These are phyloP conservation scores for Psittacula echo DNA, from an alignment of 2,797 vertebrate genomes.

Conservation along the genomic window DNA sequence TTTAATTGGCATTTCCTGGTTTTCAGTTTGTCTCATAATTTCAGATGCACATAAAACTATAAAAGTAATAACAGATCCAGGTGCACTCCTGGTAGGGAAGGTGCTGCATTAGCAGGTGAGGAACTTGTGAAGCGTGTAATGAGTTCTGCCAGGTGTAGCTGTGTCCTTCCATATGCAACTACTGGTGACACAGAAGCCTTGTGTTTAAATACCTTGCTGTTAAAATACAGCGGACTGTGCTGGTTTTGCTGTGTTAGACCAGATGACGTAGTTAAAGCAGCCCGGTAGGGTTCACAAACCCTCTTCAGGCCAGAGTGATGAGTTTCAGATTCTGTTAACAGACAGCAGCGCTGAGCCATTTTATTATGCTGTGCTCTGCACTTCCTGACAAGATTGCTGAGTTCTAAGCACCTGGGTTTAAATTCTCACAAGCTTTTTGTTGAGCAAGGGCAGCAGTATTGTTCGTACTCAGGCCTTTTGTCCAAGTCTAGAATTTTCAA, in stretches of 20 bases:
- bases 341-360: not conserved
- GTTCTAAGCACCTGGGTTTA: not conserved
- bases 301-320: not conserved
- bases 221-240: not conserved
- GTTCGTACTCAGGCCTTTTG: not conserved
- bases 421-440: not conserved
- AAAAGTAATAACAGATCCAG: not conserved
- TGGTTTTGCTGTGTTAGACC: not conserved
- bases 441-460: not conserved
- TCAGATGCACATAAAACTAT: not conserved
- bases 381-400: not conserved
- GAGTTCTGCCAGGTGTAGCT: not conserved
- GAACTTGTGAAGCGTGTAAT: not conserved
- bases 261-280: not conserved
- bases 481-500: not conserved
- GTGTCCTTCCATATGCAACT: not conserved
- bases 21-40: not conserved
- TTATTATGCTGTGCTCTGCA: not conserved
- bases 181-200: not conserved
- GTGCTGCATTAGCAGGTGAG: not conserved
- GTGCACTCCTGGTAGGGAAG: not conserved
- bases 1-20: not conserved
- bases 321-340: not conserved
- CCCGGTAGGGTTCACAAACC: not conserved
- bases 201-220: not conserved